These are phyloP conservation scores for Hycleus cichorii DNA, from an alignment of 1,140 invertebrate genomes.

Conservation along the genomic window DNA sequence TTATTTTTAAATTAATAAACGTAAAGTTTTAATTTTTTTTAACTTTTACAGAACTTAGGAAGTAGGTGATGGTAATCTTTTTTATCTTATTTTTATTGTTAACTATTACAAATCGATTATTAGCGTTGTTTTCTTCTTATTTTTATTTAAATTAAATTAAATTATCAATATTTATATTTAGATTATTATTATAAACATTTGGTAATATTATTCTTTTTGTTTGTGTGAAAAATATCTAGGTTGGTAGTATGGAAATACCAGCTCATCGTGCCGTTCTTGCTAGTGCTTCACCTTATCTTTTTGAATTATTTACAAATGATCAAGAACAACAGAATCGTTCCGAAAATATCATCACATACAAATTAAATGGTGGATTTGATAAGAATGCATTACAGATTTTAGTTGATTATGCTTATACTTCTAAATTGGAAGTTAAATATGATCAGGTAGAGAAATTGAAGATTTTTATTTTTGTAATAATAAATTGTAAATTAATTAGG, in stretches of 20 bases:
- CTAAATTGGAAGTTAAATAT: conserved; percentile 41
- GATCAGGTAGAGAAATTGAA: conserved; percentile 30
- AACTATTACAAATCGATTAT: neutral
- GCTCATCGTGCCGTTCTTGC: conserved; percentile 71
- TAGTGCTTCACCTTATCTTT: conserved; percentile 66
- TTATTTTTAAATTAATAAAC: conserved; percentile 8
- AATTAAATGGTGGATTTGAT: conserved; percentile 61
- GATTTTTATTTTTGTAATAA: neutral
- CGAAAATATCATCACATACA: conserved; percentile 51
- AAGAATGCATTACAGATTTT: conserved; percentile 61
- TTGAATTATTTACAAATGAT: conserved; percentile 66
- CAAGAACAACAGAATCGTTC: conserved; percentile 44
- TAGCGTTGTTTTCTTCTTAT: neutral
- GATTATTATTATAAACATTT: neutral
- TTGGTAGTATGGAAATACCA: conserved; percentile 63
- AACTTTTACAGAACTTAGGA: conserved; percentile 37
- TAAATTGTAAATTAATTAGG: conserved; percentile 35
- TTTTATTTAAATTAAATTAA: neutral
- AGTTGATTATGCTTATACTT: conserved; percentile 76
- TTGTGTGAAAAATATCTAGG: conserved; percentile 37
- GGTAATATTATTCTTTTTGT: conserved; percentile 10
- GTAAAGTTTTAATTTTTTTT: conserved; percentile 36
- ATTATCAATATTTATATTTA: neutral
- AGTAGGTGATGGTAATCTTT: conserved; percentile 36
- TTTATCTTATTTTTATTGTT: conserved; percentile 22